Conservation (phyloP, 2,888 invertebrate genomes). For the Arctia plantaginis region DNA sequence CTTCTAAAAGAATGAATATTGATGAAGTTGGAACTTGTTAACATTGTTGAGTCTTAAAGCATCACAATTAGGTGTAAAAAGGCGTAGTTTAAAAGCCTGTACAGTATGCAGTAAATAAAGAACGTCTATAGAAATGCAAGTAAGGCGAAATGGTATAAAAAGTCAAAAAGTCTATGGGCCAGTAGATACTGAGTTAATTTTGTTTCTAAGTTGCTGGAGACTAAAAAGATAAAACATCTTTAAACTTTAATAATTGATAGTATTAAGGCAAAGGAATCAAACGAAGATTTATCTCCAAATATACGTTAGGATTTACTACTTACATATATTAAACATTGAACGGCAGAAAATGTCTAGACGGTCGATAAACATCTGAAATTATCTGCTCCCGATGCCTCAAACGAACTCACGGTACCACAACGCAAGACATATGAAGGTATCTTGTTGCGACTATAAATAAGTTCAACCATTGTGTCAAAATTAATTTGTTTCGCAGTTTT, state of each 20-base stretch:
- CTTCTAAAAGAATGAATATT: neutral
- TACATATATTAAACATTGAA: neutral
- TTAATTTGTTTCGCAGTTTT: neutral
- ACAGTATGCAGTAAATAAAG: too few relatives aligned
- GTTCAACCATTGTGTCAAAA: neutral
- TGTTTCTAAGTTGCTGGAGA: neutral
- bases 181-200: neutral
- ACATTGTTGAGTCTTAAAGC: neutral
- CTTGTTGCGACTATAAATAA: too few relatives aligned
- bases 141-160: too few relatives aligned
- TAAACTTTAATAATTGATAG: neutral
- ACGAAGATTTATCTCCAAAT: neutral
- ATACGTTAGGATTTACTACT: neutral
- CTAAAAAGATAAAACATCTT: neutral
- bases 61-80: neutral
- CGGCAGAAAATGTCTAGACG: constrained; percentile 16
- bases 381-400: constrained; percentile 10
- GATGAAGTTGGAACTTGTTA: neutral
- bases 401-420: neutral
- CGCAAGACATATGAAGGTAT: neutral
- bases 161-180: neutral
- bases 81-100: neutral
- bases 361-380: constrained; percentile 17
- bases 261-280: neutral
- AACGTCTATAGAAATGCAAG: too few relatives aligned